Percentiles rank a stretch among this genome's conserved stretches.
These are phyloP conservation scores for Boloria selene DNA, from an alignment of 2,888 invertebrate species.

Conservation along the genomic window DNA sequence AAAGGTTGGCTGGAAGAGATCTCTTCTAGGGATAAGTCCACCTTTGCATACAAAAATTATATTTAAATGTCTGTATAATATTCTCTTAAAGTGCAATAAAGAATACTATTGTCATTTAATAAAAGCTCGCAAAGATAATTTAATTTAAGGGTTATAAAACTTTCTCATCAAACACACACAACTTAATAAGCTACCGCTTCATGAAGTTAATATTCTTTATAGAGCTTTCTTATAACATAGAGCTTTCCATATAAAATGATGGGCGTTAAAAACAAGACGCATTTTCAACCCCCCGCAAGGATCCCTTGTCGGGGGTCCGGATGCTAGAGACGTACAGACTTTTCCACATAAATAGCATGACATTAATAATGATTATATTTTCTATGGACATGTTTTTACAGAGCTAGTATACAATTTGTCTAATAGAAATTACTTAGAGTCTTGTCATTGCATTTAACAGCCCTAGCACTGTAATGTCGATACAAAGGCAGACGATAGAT, in stretches of 20 bases:
- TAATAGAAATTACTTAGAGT: background rate
- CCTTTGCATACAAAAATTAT: too few relatives aligned
- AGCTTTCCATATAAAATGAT: slow-evolving; percentile 6
- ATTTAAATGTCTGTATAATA: too few relatives aligned
- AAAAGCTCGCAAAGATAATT: too few relatives aligned
- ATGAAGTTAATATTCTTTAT: background rate
- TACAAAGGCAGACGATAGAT: too few relatives aligned
- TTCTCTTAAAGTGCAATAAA: too few relatives aligned
- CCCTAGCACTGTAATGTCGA: too few relatives aligned
- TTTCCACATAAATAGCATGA: slow-evolving; percentile 14
- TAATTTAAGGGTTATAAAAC: too few relatives aligned
- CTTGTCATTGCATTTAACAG: background rate
- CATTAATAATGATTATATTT: slow-evolving; percentile 18
- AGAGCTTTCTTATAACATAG: background rate
- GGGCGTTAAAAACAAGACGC: slow-evolving; percentile 1
- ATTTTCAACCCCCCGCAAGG: slow-evolving; percentile 20
- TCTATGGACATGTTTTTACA: slow-evolving; percentile 11
- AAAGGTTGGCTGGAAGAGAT: too few relatives aligned
- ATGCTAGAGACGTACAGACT: slow-evolving; percentile 19
- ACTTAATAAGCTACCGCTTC: too few relatives aligned
- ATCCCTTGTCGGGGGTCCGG: slow-evolving; percentile 24
- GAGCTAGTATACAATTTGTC: background rate
- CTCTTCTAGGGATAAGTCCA: too few relatives aligned
- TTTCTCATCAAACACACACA: too few relatives aligned
- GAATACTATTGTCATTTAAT: too few relatives aligned